Base-by-base conservation (phyloP, 1,140 invertebrate species). In the Bathynomus jamesi region DNA sequence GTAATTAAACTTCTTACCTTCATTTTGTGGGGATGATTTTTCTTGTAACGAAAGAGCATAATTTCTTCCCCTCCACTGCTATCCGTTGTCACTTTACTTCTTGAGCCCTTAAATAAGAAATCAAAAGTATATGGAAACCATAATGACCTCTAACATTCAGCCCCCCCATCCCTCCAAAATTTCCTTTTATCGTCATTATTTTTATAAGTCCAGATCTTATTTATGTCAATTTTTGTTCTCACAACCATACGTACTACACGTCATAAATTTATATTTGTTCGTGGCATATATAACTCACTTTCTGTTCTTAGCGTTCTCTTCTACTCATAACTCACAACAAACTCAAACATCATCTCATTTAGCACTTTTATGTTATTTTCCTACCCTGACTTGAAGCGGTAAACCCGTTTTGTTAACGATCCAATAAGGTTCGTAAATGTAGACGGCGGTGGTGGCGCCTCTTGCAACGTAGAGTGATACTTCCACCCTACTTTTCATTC, bases 371-470 rank as follows among this genome's bases (percentile, higher is more conserved):
- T n/a, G n/a, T n/a, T n/a, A n/a, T n/a, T n/a, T n/a, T n/a, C n/a
- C n/a, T 83, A 92, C 91, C 84, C 90, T 89, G 46, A 93, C 85
- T 79, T 91, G 88, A 67, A 95, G 81, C 21, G 89, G 87, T 73
- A 92, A 82, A 25, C 87, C 88, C 5, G 93, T 93, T 81, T 94
- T 94, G 82, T 96, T 96, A 60, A 95, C 87, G 80, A 95, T 89
- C 94, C 94, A 96, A 82, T 94, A 94, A 2, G 92, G 91, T 13
- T 90, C 87, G 80, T 91, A 91, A 46, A 96, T 82, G 71, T 87
- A 86, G 32, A 93, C 80, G 67, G 88, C 85, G 29, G 61, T 53
- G 2, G 40, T 53, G 40, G 40, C 40, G 2, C 21, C 40, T 5
- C 21, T 11, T 17, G 40, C 21, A 1, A 53, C 40, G 40, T 53